Percentiles rank a stretch among this genome's conserved stretches.
These are phyloP conservation scores for Argynnis bischoffii DNA, from an alignment of 2,888 invertebrate species.

Conservation along the genomic window DNA sequence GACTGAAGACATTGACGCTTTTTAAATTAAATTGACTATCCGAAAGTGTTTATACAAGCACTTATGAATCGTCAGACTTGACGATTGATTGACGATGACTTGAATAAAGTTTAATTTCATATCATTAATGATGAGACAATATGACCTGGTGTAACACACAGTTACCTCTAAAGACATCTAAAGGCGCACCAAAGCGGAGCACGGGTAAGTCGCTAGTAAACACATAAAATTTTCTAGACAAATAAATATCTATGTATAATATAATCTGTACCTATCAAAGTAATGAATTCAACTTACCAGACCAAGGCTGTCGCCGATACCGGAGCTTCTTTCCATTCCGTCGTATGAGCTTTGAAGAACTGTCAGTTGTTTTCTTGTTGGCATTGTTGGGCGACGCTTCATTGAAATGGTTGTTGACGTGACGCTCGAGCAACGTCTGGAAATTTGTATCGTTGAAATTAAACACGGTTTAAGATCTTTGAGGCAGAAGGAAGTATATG, in stretches of 20 bases:
- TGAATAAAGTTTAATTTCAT: no score
- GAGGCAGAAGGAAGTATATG: background rate
- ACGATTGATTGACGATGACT: no score
- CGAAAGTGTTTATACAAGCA: no score
- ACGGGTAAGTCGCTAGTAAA: no score
- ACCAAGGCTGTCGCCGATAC: conserved; percentile 93
- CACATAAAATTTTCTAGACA: background rate
- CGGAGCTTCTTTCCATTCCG: conserved; percentile 94
- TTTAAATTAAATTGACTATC: no score
- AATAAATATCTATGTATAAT: background rate
- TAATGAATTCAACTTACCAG: conserved; percentile 84
- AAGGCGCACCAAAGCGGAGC: no score
- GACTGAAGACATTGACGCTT: no score
- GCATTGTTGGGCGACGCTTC: conserved; percentile 83
- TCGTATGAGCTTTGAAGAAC: conserved; percentile 88
- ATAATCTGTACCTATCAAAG: background rate
- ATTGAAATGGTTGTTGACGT: conserved; percentile 95
- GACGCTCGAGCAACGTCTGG: conserved; percentile 92
- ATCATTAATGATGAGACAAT: no score
- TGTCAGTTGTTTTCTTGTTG: conserved; percentile 87
- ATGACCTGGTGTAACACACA: no score
- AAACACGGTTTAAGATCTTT: background rate
- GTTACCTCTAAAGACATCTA: background rate
- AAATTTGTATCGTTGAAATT: conserved; percentile 48
- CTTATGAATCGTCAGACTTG: no score